phyloP scores from a whole-genome alignment of 1,140 invertebrate species.

The Tyrophagus putrescentiae region DNA sequence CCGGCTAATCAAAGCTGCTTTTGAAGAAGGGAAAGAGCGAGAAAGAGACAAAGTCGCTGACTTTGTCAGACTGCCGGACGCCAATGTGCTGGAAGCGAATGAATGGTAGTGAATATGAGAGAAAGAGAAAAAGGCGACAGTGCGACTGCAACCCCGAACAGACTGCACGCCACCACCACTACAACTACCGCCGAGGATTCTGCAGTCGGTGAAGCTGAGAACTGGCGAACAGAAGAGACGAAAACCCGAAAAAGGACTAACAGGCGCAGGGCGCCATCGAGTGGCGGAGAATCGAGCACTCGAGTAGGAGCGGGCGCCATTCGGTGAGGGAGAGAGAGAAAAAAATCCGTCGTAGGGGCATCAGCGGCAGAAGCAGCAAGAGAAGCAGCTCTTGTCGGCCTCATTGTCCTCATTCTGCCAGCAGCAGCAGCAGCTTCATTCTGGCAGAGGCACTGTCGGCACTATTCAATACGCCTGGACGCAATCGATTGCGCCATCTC shows the following conservation, averaged over 20 bases:
- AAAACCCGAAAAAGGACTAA: background rate
- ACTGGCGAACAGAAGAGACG: background rate
- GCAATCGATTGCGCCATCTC: slow-evolving; percentile 15
- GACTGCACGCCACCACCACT: too few relatives aligned
- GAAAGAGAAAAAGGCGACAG: too few relatives aligned
- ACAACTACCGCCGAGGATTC: too few relatives aligned
- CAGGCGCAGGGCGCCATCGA: background rate
- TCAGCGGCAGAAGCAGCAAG: background rate
- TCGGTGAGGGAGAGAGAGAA: slow-evolving; percentile 11
- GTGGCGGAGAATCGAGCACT: background rate
- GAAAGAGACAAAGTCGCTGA: too few relatives aligned
- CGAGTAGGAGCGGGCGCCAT: background rate
- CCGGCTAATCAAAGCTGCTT: too few relatives aligned
- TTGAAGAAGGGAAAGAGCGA: too few relatives aligned
- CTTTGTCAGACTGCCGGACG: slow-evolving; percentile 17
- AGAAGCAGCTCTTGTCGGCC: background rate
- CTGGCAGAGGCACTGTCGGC: background rate
- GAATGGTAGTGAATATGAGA: background rate
- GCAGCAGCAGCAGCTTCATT: background rate
- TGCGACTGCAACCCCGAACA: too few relatives aligned
- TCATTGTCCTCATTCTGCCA: slow-evolving; percentile 9
- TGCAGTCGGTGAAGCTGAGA: too few relatives aligned
- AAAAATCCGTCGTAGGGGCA: background rate
- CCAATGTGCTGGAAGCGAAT: background rate
- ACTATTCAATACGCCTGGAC: slow-evolving; percentile 4